These are phyloP conservation scores for Brachyistius frenatus DNA, from an alignment of 2,113 vertebrate species.

Conservation along the genomic window DNA sequence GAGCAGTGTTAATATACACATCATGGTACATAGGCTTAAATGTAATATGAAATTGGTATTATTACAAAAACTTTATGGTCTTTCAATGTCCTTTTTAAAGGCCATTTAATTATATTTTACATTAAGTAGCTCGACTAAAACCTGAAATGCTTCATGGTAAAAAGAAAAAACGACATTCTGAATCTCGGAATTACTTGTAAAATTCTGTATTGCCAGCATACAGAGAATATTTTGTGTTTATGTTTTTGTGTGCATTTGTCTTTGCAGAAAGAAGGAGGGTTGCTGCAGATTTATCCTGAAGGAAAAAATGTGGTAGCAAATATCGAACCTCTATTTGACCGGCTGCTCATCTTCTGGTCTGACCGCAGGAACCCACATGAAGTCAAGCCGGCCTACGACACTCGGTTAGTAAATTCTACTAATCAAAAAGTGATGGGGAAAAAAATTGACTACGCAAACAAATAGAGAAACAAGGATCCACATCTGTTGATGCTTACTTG, in stretches of 20 bases:
- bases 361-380: conserved; percentile 94
- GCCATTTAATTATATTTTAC: too few species aligned
- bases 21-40: neutral
- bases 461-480: neutral
- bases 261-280: conserved; percentile 88
- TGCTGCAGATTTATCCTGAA: conserved; percentile 92
- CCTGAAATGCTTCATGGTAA: too few species aligned
- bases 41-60: neutral
- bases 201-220: too few species aligned
- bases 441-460: neutral
- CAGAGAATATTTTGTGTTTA: too few species aligned
- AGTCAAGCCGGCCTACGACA: conserved; percentile 91
- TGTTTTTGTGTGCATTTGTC: conserved; percentile 12
- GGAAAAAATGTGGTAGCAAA: conserved; percentile 90
- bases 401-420: conserved; percentile 82
- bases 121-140: too few species aligned
- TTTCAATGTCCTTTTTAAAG: neutral
- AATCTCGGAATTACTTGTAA: neutral
- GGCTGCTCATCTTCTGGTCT: conserved; percentile 94
- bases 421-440: neutral
- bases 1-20: too few species aligned
- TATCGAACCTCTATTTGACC: conserved; percentile 92
- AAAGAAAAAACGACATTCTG: neutral
- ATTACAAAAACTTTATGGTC: neutral
- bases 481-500: neutral